Evolutionary conservation across 2,797 vertebrate genomes (phyloP), one percentile per base, ranked within the genome.

Genomic region (Holocentrus rufus): DNA sequence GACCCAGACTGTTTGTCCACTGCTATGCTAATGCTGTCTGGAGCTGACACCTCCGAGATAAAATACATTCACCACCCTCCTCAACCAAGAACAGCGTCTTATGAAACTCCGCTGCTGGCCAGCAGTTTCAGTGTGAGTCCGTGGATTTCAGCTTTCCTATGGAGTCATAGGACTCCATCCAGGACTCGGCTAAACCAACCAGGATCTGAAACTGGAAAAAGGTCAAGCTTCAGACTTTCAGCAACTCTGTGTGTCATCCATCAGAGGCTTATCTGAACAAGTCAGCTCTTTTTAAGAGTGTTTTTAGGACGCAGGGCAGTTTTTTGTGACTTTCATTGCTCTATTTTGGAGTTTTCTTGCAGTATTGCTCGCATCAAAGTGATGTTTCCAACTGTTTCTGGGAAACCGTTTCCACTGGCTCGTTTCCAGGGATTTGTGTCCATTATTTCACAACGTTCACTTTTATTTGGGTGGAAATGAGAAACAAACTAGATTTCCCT

Each of bases 321-420:
- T 78, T 58, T 65, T 31, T 69, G 69, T 47, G 23, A 62, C 50
- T 50, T 53, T 23, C 3, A 0, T 6, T 62, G 63, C 58, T 64
- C 31, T 36, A 20, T 25, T 71, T 63, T 69, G 55, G 50, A 76
- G 56, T 57, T 13, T 27, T 13, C 50, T 76, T 54, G 13, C 46
- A 20, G 46, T 42, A 10, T 17, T 25, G 15, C 22, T 71, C 39
- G 49, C 79, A 68, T 58, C 73, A 65, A 72, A 62, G 57, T 76
- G 81, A 76, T 17, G 60, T 69, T 77, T 79, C 49, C 60, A 66
- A 49, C 74, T 59, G 65, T 80, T 80, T 75, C 65, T 76, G 36
- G 73, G 61, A 79, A 77, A 36, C 18, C 15, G 20, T 58, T 74
- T 70, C 4, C 15, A 0, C 3, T 52, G 65, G 70, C 73, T 74